Percentiles rank a stretch among this genome's conserved stretches.
These are phyloP conservation scores for Coreoperca whiteheadi DNA, from an alignment of 2,113 vertebrate genomes.

Conservation along the genomic window DNA sequence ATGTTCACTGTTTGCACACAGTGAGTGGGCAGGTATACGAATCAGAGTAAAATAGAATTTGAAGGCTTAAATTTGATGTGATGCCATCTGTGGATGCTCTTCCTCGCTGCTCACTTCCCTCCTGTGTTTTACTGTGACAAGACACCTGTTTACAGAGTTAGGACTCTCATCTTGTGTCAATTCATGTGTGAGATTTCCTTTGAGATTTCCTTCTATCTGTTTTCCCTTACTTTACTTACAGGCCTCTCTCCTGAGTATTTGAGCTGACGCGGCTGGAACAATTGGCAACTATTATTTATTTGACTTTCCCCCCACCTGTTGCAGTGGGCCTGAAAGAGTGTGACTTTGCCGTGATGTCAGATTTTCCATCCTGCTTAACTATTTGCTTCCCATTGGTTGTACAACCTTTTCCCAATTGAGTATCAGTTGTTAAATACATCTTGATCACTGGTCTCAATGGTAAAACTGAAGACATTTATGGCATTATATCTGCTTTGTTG, in stretches of 20 bases:
- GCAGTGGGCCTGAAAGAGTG: not conserved
- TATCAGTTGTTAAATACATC: not conserved
- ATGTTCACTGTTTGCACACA: not conserved
- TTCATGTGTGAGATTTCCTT: conserved; percentile 52
- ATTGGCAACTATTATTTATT: not conserved
- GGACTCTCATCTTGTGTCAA: conserved; percentile 26
- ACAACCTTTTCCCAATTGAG: not conserved
- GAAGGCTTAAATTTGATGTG: not conserved
- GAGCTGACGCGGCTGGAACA: not conserved
- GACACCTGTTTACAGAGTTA: conserved; percentile 26
- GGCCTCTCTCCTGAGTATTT: not conserved
- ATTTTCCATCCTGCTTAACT: not conserved
- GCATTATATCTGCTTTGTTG: not conserved
- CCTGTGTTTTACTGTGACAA: conserved; percentile 28
- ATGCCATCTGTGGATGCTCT: not conserved
- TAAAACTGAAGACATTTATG: not conserved
- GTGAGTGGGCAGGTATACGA: not conserved
- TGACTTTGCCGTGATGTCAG: not conserved
- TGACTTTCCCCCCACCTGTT: conserved; percentile 2
- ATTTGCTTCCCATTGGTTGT: not conserved
- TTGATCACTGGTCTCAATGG: not conserved
- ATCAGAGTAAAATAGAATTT: conserved; percentile 12
- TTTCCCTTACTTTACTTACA: not conserved
- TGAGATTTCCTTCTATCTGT: conserved; percentile 44
- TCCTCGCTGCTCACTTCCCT: conserved; percentile 20